phyloP scores from a whole-genome alignment of 2,888 invertebrate species.

The Cheilosia scutellata region DNA sequence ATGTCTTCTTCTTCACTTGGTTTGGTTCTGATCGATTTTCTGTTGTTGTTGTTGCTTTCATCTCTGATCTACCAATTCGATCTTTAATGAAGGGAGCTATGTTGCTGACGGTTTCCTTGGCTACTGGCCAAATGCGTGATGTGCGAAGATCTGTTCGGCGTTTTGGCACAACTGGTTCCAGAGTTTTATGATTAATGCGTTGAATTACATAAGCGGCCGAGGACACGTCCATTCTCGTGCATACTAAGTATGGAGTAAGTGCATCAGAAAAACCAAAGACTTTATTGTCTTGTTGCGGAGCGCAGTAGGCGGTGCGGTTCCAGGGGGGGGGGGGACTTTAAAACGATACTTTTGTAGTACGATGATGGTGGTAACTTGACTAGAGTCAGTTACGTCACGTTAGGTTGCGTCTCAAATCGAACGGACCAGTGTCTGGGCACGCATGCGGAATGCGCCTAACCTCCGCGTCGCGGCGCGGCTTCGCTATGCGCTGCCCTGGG shows the following conservation, averaged over 20 bases:
- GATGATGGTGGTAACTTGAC: conserved; percentile 43
- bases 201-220: conserved; percentile 60
- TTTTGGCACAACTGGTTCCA: conserved; percentile 50
- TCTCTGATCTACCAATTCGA: conserved; percentile 9
- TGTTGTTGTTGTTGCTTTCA: conserved; percentile 1
- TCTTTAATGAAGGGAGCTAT: conserved; percentile 43
- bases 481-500: conserved; percentile 21
- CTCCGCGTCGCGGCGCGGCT: conserved; percentile 5
- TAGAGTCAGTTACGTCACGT: conserved; percentile 70
- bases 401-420: conserved; percentile 56
- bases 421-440: conserved; percentile 64
- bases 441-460: conserved; percentile 48
- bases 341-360: conserved; percentile 3
- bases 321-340: neutral
- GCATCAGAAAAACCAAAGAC: conserved; percentile 18
- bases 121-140: conserved; percentile 62
- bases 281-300: conserved; percentile 32
- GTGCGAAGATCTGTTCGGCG: conserved; percentile 13
- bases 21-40: conserved; percentile 48
- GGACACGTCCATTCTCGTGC: conserved; percentile 47
- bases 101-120: conserved; percentile 26
- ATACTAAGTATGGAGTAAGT: conserved; percentile 57
- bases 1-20: conserved; percentile 48
- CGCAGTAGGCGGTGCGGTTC: neutral
- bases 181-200: conserved; percentile 64